Conservation (phyloP, 2,797 vertebrate genomes). For the Sitta carolinensis region DNA sequence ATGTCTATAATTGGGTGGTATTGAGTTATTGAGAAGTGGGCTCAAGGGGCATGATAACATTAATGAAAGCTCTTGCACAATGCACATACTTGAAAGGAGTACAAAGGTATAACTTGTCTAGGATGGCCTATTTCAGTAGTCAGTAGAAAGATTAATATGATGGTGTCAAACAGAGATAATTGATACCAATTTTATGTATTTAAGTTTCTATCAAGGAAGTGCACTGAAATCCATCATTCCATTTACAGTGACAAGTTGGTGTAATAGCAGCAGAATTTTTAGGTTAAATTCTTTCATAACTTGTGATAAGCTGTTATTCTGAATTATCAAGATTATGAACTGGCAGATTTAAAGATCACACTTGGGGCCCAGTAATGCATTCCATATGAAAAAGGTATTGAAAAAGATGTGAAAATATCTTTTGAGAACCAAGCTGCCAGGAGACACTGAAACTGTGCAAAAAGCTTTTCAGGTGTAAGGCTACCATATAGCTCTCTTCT, state of each 20-base stretch:
- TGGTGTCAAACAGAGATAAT: slow-evolving; percentile 62
- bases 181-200: slow-evolving; percentile 66
- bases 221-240: slow-evolving; percentile 66
- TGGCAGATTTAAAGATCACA: slow-evolving; percentile 50
- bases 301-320: slow-evolving; percentile 46
- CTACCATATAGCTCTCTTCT: background rate
- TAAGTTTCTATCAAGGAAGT: slow-evolving; percentile 53
- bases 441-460: background rate
- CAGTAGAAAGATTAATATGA: slow-evolving; percentile 57
- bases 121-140: slow-evolving; percentile 23
- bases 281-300: slow-evolving; percentile 51
- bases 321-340: slow-evolving; percentile 56
- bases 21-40: slow-evolving; percentile 38
- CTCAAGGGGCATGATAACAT: slow-evolving; percentile 2
- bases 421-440: background rate
- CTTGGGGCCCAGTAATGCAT: slow-evolving; percentile 1
- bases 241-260: slow-evolving; percentile 58
- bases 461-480: background rate
- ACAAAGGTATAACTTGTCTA: slow-evolving; percentile 46
- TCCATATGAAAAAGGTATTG: slow-evolving; percentile 31
- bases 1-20: slow-evolving; percentile 54
- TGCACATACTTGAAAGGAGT: background rate
- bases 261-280: slow-evolving; percentile 49
- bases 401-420: slow-evolving; percentile 15
- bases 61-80: slow-evolving; percentile 39